Evolutionary conservation across 1,140 invertebrate genomes (phyloP).

Genomic region (Zeugodacus cucurbitae): DNA sequence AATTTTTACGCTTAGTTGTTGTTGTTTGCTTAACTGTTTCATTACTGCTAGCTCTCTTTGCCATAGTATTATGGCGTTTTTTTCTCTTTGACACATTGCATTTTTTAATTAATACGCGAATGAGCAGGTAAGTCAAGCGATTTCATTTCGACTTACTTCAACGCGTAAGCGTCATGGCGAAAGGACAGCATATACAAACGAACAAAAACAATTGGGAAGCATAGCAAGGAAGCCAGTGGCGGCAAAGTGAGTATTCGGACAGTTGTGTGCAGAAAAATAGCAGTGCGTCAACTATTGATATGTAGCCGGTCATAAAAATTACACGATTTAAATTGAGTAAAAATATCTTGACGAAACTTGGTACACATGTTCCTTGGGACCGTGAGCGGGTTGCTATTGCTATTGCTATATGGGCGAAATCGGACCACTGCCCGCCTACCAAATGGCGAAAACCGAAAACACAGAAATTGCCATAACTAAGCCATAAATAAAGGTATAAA

Average conservation of each 20-base stretch:
- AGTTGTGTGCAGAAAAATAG: neutral
- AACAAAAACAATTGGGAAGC: neutral
- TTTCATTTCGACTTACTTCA: neutral
- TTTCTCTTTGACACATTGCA: neutral
- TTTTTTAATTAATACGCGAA: slow-evolving; percentile 20
- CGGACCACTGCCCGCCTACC: too few species aligned
- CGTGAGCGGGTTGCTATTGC: too few species aligned
- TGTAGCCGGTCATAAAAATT: too few species aligned
- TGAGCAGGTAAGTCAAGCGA: neutral
- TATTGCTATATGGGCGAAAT: too few species aligned
- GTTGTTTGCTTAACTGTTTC: neutral
- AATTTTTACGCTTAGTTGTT: neutral
- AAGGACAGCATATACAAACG: neutral
- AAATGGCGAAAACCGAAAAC: too few species aligned
- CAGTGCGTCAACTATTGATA: too few species aligned
- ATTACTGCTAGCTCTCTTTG: neutral
- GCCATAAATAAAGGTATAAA: too few species aligned
- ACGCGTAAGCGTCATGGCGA: neutral
- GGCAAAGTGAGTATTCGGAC: neutral
- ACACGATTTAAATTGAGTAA: too few species aligned
- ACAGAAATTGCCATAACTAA: too few species aligned
- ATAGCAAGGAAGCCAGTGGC: neutral
- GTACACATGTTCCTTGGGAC: too few species aligned
- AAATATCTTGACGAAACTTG: too few species aligned
- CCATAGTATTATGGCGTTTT: neutral